phyloP scores from a whole-genome alignment of 1,140 invertebrate genomes.

The Caligus rogercresseyi region DNA sequence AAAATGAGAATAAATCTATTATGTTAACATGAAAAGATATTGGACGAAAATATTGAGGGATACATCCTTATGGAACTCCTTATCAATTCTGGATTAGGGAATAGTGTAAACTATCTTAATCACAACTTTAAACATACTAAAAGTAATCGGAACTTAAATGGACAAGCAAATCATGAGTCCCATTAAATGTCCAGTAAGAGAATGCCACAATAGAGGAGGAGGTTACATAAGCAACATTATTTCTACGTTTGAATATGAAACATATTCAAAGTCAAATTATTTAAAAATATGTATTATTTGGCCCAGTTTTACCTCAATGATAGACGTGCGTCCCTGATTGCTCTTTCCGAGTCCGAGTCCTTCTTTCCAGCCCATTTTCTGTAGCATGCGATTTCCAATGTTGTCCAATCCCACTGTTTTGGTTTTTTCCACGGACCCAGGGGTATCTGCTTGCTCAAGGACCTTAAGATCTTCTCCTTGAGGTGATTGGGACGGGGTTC shows the following conservation, averaged over 20 bases:
- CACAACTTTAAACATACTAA: not conserved
- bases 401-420: slow-evolving; percentile 63
- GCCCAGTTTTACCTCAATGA: slow-evolving; percentile 49
- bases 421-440: slow-evolving; percentile 36
- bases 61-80: not conserved
- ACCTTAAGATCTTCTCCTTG: slow-evolving; percentile 42
- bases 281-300: slow-evolving; percentile 7
- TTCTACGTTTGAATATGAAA: not conserved
- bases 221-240: slow-evolving; percentile 5
- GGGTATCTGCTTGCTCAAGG: slow-evolving; percentile 32
- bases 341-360: slow-evolving; percentile 80
- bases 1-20: too few species aligned
- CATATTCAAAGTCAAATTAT: not conserved
- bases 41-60: not conserved
- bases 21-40: not conserved
- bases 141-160: not conserved
- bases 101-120: not conserved
- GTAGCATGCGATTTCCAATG: slow-evolving; percentile 76
- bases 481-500: slow-evolving; percentile 34
- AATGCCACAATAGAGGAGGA: not conserved
- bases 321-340: slow-evolving; percentile 80
- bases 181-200: not conserved
- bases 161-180: not conserved
- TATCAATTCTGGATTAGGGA: not conserved
- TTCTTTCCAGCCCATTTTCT: slow-evolving; percentile 97